Percentiles rank a stretch among this genome's conserved stretches.
These are phyloP conservation scores for Neofelis nebulosa DNA, from an alignment of 2,113 vertebrate genomes.

Conservation along the genomic window DNA sequence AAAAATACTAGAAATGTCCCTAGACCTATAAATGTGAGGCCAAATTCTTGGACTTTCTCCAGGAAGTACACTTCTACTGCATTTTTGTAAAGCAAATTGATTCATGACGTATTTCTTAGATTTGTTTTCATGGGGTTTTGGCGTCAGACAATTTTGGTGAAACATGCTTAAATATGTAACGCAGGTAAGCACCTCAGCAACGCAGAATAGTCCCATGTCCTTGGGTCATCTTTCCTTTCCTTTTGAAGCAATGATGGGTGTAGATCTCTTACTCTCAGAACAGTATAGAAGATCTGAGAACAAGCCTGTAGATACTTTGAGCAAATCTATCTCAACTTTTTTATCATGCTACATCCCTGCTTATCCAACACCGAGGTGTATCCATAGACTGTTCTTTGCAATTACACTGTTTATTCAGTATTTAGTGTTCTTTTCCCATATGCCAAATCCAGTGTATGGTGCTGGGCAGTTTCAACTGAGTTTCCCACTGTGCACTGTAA, in stretches of 20 bases:
- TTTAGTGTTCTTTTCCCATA: background rate
- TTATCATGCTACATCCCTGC: background rate
- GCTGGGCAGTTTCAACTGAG: background rate
- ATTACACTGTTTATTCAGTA: background rate
- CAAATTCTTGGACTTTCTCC: background rate
- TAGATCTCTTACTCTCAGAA: background rate
- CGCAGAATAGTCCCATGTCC: background rate
- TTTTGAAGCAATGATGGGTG: background rate
- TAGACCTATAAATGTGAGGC: background rate
- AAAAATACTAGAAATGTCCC: background rate
- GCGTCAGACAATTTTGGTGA: background rate
- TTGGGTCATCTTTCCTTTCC: background rate
- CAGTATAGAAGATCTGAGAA: background rate
- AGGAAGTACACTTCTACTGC: background rate
- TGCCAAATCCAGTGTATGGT: background rate
- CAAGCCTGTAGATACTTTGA: background rate
- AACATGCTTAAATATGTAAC: background rate
- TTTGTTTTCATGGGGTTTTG: background rate
- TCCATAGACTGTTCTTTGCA: background rate
- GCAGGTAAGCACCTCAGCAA: background rate
- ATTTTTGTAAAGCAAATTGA: background rate
- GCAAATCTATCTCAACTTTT: background rate
- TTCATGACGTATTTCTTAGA: background rate
- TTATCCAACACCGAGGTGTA: background rate
- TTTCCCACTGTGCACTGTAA: background rate